phyloP scores from a whole-genome alignment of 1,140 invertebrate genomes.

The Hetaerina americana region DNA sequence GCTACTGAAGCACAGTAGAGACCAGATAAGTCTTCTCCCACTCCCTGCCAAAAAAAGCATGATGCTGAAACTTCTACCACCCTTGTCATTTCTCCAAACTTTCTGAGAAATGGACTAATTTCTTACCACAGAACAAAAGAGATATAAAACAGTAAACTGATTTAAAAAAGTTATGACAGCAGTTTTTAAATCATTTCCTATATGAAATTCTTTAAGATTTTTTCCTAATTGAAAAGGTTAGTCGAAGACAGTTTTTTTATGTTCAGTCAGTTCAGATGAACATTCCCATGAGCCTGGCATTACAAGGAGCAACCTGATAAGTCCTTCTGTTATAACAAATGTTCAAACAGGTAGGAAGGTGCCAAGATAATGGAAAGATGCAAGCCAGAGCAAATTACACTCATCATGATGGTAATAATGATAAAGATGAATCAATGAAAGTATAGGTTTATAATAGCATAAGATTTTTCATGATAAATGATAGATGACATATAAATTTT shows the following conservation, averaged over 20 bases:
- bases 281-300: background rate
- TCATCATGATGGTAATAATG: too few species aligned
- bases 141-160: background rate
- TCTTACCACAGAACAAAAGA: background rate
- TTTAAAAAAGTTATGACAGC: background rate
- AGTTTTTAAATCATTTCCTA: background rate
- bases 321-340: too few species aligned
- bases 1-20: background rate
- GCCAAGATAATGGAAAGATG: too few species aligned
- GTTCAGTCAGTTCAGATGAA: background rate
- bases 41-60: background rate
- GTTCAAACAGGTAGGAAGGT: too few species aligned
- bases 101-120: background rate
- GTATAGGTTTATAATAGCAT: too few species aligned
- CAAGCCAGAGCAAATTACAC: too few species aligned
- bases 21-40: background rate
- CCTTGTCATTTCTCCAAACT: background rate
- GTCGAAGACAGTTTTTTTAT: background rate
- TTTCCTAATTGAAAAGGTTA: background rate
- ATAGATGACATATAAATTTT: too few species aligned
- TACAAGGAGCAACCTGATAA: background rate
- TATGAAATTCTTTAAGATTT: background rate
- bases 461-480: too few species aligned
- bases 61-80: background rate
- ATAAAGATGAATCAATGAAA: too few species aligned